Evolutionary conservation across 2,113 vertebrate genomes (phyloP).

Genomic region (Cygnus buccinator): DNA sequence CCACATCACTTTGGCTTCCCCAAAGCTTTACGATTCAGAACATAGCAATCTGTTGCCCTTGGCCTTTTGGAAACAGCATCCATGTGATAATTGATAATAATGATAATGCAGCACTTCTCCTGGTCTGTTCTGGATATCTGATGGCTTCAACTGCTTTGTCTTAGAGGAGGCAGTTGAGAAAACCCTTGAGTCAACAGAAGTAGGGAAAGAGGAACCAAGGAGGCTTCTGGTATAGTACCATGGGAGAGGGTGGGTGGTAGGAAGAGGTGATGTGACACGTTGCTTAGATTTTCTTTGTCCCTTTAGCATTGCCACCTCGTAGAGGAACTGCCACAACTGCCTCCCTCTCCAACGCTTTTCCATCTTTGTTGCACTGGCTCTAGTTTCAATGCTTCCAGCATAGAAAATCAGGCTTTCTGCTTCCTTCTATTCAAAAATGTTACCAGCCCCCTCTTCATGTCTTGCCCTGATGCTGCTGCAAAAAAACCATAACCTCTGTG

Average conservation of each 20-base stretch:
- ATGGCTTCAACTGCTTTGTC: neutral
- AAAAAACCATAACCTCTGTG: neutral
- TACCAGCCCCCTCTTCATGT: neutral
- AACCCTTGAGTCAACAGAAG: neutral
- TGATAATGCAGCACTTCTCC: conserved; percentile 22
- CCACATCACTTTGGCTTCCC: conserved; percentile 21
- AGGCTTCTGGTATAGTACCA: neutral
- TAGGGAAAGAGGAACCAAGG: neutral
- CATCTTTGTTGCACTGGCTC: neutral
- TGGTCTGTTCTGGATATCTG: neutral
- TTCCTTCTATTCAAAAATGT: neutral
- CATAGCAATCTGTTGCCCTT: conserved; percentile 3
- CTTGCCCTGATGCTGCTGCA: neutral
- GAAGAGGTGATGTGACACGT: neutral
- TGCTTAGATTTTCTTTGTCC: neutral
- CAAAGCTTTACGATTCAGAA: conserved; percentile 29
- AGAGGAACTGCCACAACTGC: neutral
- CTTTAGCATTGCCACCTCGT: neutral
- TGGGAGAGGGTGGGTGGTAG: neutral
- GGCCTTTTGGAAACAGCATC: conserved; percentile 15
- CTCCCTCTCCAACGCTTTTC: neutral
- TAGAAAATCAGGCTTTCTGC: neutral
- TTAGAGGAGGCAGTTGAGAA: neutral
- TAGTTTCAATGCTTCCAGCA: neutral
- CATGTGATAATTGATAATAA: conserved; percentile 10